phyloP scores from a whole-genome alignment of 2,888 invertebrate genomes.

The Pimpla rufipes region DNA sequence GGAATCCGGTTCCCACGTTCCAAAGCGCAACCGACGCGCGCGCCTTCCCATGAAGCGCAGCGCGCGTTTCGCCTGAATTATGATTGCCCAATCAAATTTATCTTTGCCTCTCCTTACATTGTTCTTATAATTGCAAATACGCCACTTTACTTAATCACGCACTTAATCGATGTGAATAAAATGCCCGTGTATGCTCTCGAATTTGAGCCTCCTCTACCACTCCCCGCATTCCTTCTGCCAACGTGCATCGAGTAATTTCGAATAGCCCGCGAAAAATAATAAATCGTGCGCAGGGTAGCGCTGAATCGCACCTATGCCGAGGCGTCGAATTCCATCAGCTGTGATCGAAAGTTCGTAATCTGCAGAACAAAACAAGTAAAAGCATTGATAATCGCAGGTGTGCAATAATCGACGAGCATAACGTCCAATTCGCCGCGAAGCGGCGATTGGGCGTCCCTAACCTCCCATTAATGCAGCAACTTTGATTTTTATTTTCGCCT shows the following conservation, averaged over 20 bases:
- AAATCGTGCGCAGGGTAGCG: no score
- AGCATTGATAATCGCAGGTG: no score
- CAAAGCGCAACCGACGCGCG: not conserved
- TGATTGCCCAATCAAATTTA: constrained; percentile 13
- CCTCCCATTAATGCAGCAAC: not conserved
- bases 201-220: not conserved
- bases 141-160: not conserved
- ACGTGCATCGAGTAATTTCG: no score
- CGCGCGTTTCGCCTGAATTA: not conserved
- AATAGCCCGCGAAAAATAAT: no score
- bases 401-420: not conserved
- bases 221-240: not conserved
- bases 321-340: no score
- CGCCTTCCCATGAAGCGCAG: constrained; percentile 1
- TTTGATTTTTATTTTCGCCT: constrained; percentile 3
- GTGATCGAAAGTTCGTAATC: no score
- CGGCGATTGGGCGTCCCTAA: not conserved
- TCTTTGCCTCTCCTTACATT: constrained; percentile 4
- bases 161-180: not conserved
- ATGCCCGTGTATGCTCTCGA: not conserved
- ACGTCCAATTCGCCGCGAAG: not conserved
- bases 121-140: constrained; percentile 14
- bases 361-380: no score
- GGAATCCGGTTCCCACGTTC: constrained; percentile 15
- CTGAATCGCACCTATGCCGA: no score